A percentile compares a stretch with the other conserved stretches of the same genome.
These are phyloP conservation scores for Drosophila quinaria DNA, from an alignment of 2,888 invertebrate species.

Conservation along the genomic window DNA sequence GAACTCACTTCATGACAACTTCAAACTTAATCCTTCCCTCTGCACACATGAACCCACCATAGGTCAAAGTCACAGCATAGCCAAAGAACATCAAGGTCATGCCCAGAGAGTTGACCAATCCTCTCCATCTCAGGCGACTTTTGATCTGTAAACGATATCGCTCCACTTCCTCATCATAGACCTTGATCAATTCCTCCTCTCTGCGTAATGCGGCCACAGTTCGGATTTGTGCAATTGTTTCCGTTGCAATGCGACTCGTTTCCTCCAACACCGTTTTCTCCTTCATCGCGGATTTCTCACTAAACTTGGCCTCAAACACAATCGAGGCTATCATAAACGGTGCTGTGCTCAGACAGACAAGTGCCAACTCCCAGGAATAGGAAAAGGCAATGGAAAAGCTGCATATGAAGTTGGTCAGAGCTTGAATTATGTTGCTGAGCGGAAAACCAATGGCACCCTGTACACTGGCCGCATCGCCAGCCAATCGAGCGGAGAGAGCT, in stretches of 20 bases:
- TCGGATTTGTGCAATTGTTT: slow-evolving; percentile 90
- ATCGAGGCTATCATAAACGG: slow-evolving; percentile 89
- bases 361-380: slow-evolving; percentile 90
- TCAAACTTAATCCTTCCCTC: slow-evolving; percentile 88
- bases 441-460: slow-evolving; percentile 91
- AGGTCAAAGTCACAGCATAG: slow-evolving; percentile 90
- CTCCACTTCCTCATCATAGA: slow-evolving; percentile 87
- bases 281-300: slow-evolving; percentile 87
- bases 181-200: slow-evolving; percentile 88
- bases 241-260: slow-evolving; percentile 90
- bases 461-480: slow-evolving; percentile 90
- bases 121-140: slow-evolving; percentile 88
- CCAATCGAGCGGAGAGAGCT: slow-evolving; percentile 89
- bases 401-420: slow-evolving; percentile 88
- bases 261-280: slow-evolving; percentile 89
- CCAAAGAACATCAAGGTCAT: slow-evolving; percentile 90
- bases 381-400: slow-evolving; percentile 88
- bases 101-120: slow-evolving; percentile 90
- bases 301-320: slow-evolving; percentile 88
- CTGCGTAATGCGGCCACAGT: slow-evolving; percentile 89
- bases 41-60: slow-evolving; percentile 90
- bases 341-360: slow-evolving; percentile 89
- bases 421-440: slow-evolving; percentile 89
- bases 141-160: slow-evolving; percentile 86
- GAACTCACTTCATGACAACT: slow-evolving; percentile 89